phyloP scores from a whole-genome alignment of 2,797 vertebrate genomes.

The Gallinago nigripennis region DNA sequence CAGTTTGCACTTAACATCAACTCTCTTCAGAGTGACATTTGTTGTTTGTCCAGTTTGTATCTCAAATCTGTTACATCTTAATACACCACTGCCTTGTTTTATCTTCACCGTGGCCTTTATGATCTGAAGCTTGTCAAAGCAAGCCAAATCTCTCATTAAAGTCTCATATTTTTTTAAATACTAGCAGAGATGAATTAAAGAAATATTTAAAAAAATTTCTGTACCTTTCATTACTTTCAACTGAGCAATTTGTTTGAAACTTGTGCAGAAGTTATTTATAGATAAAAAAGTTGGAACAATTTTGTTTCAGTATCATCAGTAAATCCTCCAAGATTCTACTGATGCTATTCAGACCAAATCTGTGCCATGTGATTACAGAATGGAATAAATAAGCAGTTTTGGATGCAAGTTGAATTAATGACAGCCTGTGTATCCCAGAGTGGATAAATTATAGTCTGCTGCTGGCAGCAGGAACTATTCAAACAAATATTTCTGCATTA shows the following conservation, averaged over 20 bases:
- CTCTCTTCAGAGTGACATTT: not conserved
- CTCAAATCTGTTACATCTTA: not conserved
- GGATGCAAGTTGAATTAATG: constrained; percentile 9
- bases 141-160: not conserved
- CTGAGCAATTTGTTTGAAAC: not conserved
- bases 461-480: not conserved
- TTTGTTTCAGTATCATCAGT: not conserved
- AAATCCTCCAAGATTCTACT: not conserved
- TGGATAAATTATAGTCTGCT: constrained; percentile 44
- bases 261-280: not conserved
- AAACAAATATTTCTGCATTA: not conserved
- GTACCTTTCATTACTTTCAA: not conserved
- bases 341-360: not conserved
- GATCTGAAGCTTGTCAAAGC: not conserved
- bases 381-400: not conserved
- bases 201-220: not conserved
- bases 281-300: not conserved
- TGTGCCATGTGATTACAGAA: not conserved
- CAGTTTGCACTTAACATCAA: not conserved
- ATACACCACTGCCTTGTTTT: not conserved
- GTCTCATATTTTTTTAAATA: not conserved
- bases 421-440: not conserved
- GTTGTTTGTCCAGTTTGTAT: not conserved
- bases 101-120: not conserved
- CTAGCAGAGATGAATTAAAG: not conserved